Evolutionary conservation across 2,113 vertebrate species (phyloP).

Genomic region (Leptodactylus fuscus): DNA sequence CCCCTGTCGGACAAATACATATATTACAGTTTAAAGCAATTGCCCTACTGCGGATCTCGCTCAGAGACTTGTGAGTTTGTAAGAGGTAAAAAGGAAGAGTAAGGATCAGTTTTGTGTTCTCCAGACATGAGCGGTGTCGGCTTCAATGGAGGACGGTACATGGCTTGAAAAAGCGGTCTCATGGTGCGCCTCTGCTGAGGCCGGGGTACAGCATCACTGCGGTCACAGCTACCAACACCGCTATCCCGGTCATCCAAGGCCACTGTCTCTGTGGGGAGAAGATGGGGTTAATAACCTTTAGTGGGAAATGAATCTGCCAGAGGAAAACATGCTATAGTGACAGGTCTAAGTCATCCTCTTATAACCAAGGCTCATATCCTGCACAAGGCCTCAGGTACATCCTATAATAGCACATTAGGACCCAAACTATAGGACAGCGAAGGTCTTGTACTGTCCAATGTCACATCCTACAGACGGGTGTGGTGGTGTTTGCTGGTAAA

Average conservation of each 20-base stretch:
- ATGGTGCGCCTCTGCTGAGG: constrained; percentile 91
- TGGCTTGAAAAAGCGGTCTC: constrained; percentile 80
- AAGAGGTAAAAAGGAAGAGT: constrained; percentile 84
- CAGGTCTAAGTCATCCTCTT: too few relatives aligned
- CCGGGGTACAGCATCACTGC: constrained; percentile 94
- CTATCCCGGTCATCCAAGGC: constrained; percentile 98
- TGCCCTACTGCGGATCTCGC: constrained; percentile 81
- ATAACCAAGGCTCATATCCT: too few relatives aligned
- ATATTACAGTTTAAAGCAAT: constrained; percentile 93
- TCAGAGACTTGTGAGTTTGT: constrained; percentile 77
- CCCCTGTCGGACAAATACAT: constrained; percentile 93
- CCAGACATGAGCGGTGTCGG: constrained; percentile 79
- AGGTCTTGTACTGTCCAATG: too few relatives aligned
- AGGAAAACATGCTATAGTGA: too few relatives aligned
- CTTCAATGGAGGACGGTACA: constrained; percentile 81
- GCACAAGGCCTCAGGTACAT: too few relatives aligned
- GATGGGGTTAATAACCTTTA: constrained; percentile 9
- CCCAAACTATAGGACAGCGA: background rate
- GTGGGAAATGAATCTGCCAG: background rate
- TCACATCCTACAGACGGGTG: too few relatives aligned
- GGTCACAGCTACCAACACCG: constrained; percentile 94
- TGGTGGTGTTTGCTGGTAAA: too few relatives aligned
- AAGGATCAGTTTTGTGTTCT: constrained; percentile 75
- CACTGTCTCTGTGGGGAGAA: constrained; percentile 89
- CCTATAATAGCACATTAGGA: background rate